Evolutionary conservation across 2,888 invertebrate species (phyloP), one percentile per base, ranked within the genome.

Genomic region (Catonia carolina): DNA sequence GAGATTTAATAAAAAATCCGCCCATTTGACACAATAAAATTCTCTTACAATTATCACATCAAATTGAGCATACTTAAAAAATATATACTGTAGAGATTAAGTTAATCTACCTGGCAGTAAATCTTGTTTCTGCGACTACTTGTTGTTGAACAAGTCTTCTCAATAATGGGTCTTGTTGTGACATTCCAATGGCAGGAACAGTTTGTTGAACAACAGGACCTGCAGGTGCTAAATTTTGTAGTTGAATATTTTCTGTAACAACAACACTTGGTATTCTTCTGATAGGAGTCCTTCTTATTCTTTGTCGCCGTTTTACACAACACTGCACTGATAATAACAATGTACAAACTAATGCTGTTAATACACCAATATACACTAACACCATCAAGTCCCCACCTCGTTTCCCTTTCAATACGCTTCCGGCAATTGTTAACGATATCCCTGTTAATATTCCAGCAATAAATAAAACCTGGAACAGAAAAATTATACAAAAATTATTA

Each of bases 391-490:
- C 83, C 55, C 81, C 77, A 66, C 81, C 80, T n/a, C 80, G 78
- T 65, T 76, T 77, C 62, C 80, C 77, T 61, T 81, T 74, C 59
- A 84, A 68, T 12, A 83, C 81, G 64, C 80, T 77, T 27, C 83
- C 83, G 59, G 83, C 83, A 64, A 83, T 81, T 63, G 81, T 80
- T 62, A 84, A 71, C 36, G 82, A 82, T 62, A 82, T 77, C 55
- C 83, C 84, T 42, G 81, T 81, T 62, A 83, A 71, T 65, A 83
- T 79, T 45, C 83, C 82, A 67, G 82, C 80, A 55, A 81, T 80
- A 73, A 83, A 83, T 67, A 82, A 78, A 63, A 83, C 79, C 82
- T 83, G 73, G 58, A 67, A 67, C 51, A 55, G 15, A 56, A 58
- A 45, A 6, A 18, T 41, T 12, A 41, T 8, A 33, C 33, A 10